These are phyloP conservation scores for Echinops telfairi DNA, from an alignment of 2,113 vertebrate species.

Conservation along the genomic window DNA sequence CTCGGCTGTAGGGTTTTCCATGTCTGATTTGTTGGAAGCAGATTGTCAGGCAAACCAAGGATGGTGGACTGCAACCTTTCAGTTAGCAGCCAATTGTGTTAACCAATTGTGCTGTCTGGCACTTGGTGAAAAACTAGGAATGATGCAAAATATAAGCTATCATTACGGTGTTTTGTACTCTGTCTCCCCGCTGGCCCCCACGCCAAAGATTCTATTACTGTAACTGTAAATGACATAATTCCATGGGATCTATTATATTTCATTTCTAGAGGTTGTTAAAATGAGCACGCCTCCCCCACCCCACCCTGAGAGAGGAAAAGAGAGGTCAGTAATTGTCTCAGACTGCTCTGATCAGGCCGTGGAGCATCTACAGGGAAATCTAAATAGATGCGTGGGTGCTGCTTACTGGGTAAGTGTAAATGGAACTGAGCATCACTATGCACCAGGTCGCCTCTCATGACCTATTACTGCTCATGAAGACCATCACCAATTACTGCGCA, in stretches of 20 bases:
- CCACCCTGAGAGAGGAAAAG: slow-evolving; percentile 15
- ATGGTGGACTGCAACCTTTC: neutral
- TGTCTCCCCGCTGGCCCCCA: too few species aligned
- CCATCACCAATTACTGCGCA: neutral
- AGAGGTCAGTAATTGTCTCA: neutral
- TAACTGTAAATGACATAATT: slow-evolving; percentile 42
- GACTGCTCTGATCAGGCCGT: neutral
- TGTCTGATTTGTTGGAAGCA: neutral
- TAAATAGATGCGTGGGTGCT: neutral
- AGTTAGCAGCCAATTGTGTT: neutral
- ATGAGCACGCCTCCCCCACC: neutral
- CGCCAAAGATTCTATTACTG: slow-evolving; percentile 12
- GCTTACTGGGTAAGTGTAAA: neutral
- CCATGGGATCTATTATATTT: neutral
- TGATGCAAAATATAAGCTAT: slow-evolving; percentile 5
- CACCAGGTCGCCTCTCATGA: neutral
- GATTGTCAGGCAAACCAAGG: neutral
- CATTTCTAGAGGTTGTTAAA: slow-evolving; percentile 29
- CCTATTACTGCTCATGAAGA: neutral
- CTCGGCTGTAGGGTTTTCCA: neutral
- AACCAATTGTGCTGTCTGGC: neutral
- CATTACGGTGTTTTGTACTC: neutral
- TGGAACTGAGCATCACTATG: neutral
- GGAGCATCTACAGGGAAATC: neutral
- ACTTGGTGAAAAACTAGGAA: slow-evolving; percentile 13